A percentile compares a stretch with the other conserved stretches of the same genome.
Conservation (phyloP, 1,140 invertebrate species). For the Drosophila ohnishii region DNA sequence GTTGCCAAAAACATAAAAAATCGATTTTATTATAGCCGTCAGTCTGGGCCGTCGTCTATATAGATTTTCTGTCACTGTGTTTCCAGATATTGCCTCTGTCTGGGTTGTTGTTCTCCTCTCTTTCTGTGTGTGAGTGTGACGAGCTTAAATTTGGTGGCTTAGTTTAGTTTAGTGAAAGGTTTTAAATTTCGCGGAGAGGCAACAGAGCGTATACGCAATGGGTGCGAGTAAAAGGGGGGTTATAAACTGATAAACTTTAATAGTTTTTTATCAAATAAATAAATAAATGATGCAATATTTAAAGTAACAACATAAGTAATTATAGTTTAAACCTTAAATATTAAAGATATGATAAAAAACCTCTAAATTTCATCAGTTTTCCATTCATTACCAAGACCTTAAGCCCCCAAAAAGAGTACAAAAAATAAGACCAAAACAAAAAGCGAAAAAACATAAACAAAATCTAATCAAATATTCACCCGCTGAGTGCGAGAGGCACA, state of each 20-base stretch:
- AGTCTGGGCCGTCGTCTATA: constrained; percentile 61
- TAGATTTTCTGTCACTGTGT: constrained; percentile 73
- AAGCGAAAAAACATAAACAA: constrained; percentile 27
- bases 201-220: constrained; percentile 27
- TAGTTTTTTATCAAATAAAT: no score
- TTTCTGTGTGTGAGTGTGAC: constrained; percentile 42
- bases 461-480: constrained; percentile 33
- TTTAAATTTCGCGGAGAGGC: constrained; percentile 39
- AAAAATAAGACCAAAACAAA: constrained; percentile 17
- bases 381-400: constrained; percentile 13
- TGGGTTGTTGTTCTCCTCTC: constrained; percentile 21
- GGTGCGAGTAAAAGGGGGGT: background rate
- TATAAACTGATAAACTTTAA: no score
- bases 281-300: background rate
- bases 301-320: background rate
- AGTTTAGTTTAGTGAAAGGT: constrained; percentile 30
- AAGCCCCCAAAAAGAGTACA: background rate
- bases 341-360: background rate
- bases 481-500: constrained; percentile 19
- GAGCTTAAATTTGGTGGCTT: constrained; percentile 56
- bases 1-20: constrained; percentile 74
- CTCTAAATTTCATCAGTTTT: background rate
- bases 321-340: background rate
- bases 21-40: constrained; percentile 77
- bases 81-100: constrained; percentile 61